These are phyloP conservation scores for Masnerella sp. DNA, from an alignment of 2,888 invertebrate genomes.

Conservation along the genomic window DNA sequence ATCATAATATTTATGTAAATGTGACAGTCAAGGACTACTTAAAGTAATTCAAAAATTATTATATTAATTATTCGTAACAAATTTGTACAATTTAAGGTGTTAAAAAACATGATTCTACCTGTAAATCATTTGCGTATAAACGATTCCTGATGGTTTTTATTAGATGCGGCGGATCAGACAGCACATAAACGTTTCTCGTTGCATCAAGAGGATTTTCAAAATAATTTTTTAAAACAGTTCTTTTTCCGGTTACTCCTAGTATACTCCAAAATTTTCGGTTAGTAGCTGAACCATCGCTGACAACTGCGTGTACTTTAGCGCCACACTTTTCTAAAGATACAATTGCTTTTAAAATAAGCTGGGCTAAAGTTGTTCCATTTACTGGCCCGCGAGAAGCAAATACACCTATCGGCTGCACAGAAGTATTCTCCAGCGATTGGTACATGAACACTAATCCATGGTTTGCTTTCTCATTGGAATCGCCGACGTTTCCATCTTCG, in stretches of 20 bases:
- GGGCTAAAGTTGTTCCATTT: constrained; percentile 39
- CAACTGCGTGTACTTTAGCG: constrained; percentile 55
- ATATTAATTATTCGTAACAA: neutral
- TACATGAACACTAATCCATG: no score
- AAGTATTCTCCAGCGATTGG: constrained; percentile 55
- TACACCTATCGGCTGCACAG: constrained; percentile 61
- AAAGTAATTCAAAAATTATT: neutral
- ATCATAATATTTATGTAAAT: no score
- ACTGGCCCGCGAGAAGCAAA: constrained; percentile 57
- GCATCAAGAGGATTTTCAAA: constrained; percentile 51
- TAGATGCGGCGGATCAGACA: constrained; percentile 61
- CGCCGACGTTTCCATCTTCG: no score
- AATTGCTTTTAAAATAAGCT: constrained; percentile 57
- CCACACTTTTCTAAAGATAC: constrained; percentile 48
- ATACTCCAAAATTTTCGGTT: constrained; percentile 57
- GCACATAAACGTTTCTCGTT: constrained; percentile 47
- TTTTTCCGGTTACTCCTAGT: constrained; percentile 42
- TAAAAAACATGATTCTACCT: neutral
- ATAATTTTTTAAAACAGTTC: constrained; percentile 30
- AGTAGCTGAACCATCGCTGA: constrained; percentile 58
- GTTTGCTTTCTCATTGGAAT: no score
- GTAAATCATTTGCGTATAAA: constrained; percentile 31
- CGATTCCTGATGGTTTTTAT: constrained; percentile 62
- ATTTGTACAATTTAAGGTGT: neutral
- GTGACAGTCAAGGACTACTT: no score